Conservation (phyloP, 2,113 vertebrate genomes). For the Malurus alboscapulatus region DNA sequence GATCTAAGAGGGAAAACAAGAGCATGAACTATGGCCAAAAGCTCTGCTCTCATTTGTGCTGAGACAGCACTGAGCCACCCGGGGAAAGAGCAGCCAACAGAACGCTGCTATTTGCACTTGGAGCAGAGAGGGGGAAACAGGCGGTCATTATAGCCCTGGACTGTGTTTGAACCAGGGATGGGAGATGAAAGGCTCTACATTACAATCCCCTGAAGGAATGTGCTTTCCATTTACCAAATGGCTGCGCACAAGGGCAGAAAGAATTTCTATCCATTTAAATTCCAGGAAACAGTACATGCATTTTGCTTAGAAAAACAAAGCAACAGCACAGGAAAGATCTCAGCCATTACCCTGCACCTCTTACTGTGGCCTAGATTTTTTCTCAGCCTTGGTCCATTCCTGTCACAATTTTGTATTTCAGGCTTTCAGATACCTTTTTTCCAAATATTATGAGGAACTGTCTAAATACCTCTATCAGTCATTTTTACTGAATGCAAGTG, state of each 20-base stretch:
- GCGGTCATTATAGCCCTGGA: background rate
- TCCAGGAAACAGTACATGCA: conserved; percentile 36
- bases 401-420: background rate
- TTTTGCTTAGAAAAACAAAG: conserved; percentile 53
- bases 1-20: background rate
- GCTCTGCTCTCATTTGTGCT: background rate
- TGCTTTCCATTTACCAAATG: conserved; percentile 28
- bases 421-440: background rate
- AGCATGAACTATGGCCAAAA: background rate
- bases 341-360: background rate
- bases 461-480: background rate
- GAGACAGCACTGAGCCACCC: background rate
- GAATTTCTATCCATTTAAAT: conserved; percentile 51
- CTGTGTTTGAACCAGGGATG: conserved; percentile 26
- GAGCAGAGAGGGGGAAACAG: background rate
- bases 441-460: background rate
- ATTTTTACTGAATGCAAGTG: background rate
- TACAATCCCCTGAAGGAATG: conserved; percentile 50
- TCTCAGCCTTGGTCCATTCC: background rate
- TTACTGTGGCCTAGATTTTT: background rate
- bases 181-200: conserved; percentile 40
- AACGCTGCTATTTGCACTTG: background rate
- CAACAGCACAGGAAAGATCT: conserved; percentile 14
- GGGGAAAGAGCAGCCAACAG: background rate
- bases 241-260: conserved; percentile 39